phyloP scores from a whole-genome alignment of 2,888 invertebrate genomes.

The Eretmocerus hayati region DNA sequence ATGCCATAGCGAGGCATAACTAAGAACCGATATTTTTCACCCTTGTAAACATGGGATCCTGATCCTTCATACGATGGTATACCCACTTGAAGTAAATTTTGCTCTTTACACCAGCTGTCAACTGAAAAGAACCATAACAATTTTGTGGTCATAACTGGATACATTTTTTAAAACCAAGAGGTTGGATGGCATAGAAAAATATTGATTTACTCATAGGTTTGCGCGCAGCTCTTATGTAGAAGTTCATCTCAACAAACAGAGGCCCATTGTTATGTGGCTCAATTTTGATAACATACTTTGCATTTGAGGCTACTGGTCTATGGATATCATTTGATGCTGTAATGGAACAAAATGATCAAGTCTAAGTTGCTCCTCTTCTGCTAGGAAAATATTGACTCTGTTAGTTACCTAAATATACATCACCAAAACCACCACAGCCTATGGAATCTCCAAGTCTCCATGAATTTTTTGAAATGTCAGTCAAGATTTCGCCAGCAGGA shows the following conservation, averaged over 20 bases:
- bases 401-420: constrained; percentile 72
- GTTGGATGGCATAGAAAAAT: too few species aligned
- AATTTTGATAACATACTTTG: constrained; percentile 79
- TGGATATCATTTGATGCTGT: constrained; percentile 64
- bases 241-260: constrained; percentile 95
- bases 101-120: constrained; percentile 55
- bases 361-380: too few species aligned
- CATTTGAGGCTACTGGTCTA: constrained; percentile 61
- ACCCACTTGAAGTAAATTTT: constrained; percentile 58
- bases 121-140: too few species aligned
- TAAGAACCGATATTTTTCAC: constrained; percentile 79
- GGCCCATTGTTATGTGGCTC: constrained; percentile 95
- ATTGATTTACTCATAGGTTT: constrained; percentile 71
- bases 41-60: constrained; percentile 74
- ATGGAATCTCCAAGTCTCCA: constrained; percentile 86
- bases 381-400: too few species aligned
- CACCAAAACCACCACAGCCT: constrained; percentile 87
- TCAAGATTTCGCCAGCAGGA: constrained; percentile 65
- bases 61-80: constrained; percentile 85
- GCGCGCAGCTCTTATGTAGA: constrained; percentile 82
- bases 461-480: constrained; percentile 70
- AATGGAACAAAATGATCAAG: too few species aligned
- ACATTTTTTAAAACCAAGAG: too few species aligned
- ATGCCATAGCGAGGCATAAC: constrained; percentile 86
- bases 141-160: too few species aligned